A percentile compares a stretch with the other conserved stretches of the same genome.
phyloP scores from a whole-genome alignment of 1,140 invertebrate species.

The Diplogasteroides magnus region DNA sequence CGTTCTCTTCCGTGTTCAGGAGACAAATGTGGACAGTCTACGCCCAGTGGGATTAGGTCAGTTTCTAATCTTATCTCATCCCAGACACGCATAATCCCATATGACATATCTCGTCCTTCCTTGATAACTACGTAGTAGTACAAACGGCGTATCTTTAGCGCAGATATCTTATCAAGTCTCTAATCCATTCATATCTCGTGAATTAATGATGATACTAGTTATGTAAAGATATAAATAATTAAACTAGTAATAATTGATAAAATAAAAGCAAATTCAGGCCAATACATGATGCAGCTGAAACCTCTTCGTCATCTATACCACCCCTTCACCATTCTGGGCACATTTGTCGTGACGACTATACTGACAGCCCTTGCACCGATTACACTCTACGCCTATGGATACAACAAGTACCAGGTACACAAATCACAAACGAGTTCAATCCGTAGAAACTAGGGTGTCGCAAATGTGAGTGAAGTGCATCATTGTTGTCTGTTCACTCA shows the following conservation, averaged over 20 bases:
- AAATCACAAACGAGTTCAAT: too few species aligned
- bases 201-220: too few species aligned
- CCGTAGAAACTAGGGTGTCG: too few species aligned
- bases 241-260: too few species aligned
- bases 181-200: too few species aligned
- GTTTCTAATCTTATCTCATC: conserved; percentile 23
- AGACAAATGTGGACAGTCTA: conserved; percentile 46
- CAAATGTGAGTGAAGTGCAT: too few species aligned
- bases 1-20: conserved; percentile 49
- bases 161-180: not conserved
- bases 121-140: not conserved
- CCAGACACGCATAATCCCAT: not conserved
- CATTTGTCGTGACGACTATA: conserved; percentile 35
- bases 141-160: conserved; percentile 40
- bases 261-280: too few species aligned
- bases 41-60: conserved; percentile 50
- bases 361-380: conserved; percentile 47
- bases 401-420: conserved; percentile 45
- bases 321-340: conserved; percentile 32
- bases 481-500: too few species aligned
- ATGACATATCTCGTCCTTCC: not conserved
- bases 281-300: too few species aligned
- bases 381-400: conserved; percentile 48
- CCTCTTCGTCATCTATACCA: too few species aligned
- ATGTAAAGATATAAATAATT: too few species aligned